Evolutionary conservation across 2,797 vertebrate genomes (phyloP).

Genomic region (Darevskia mixta): DNA sequence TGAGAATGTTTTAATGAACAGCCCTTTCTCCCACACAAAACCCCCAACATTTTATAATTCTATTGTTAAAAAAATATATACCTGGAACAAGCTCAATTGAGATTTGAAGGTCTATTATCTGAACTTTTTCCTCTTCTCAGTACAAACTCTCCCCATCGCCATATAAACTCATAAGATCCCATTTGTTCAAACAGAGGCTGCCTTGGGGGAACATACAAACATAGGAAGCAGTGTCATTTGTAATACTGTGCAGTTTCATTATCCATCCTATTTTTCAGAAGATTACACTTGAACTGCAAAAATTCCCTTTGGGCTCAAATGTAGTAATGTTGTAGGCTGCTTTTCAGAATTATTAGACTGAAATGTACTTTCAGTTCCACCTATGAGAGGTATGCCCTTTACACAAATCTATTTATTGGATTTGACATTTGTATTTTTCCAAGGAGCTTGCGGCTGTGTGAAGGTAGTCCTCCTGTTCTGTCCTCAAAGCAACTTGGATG

Average conservation of each 20-base stretch:
- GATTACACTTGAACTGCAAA: conserved; percentile 36
- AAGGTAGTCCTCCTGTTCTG: not conserved
- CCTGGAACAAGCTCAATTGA: not conserved
- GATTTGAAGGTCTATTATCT: not conserved
- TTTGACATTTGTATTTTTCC: not conserved
- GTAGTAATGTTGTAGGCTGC: conserved; percentile 6
- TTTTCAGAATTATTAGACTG: conserved; percentile 25
- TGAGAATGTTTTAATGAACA: not conserved
- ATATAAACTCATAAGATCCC: not conserved
- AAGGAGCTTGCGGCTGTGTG: not conserved
- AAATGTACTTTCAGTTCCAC: not conserved
- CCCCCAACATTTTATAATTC: not conserved
- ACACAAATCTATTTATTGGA: not conserved
- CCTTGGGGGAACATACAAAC: not conserved
- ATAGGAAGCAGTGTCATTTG: not conserved
- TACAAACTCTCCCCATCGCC: not conserved
- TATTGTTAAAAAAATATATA: not conserved
- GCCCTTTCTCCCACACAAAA: accelerated
- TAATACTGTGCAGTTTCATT: conserved; percentile 19
- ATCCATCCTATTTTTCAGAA: conserved; percentile 41
- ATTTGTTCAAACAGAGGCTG: conserved; percentile 2
- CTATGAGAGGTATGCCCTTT: not conserved
- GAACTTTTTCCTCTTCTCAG: not conserved
- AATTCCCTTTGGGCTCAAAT: conserved; percentile 15
- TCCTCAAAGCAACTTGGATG: not conserved